These are phyloP conservation scores for Apamea sordens DNA, from an alignment of 2,888 invertebrate genomes.

Conservation along the genomic window DNA sequence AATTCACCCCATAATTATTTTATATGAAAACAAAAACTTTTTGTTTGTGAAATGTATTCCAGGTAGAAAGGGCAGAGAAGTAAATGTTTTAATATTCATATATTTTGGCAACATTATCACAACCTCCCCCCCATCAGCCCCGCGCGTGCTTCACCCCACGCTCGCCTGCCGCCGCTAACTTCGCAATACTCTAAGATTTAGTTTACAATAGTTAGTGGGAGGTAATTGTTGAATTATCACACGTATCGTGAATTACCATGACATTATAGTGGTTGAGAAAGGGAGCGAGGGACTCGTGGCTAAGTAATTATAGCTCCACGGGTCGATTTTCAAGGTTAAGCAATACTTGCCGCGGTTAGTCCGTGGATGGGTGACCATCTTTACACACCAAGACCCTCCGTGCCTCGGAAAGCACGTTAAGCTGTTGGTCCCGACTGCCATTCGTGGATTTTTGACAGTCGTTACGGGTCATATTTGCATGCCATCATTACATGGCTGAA, in stretches of 20 bases:
- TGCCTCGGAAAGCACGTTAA: too few relatives aligned
- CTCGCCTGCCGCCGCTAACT: slow-evolving; percentile 33
- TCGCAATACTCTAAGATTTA: slow-evolving; percentile 36
- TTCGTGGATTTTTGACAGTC: too few relatives aligned
- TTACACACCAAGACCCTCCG: too few relatives aligned
- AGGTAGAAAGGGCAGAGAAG: not conserved
- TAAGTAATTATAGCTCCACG: not conserved
- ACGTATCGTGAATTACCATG: slow-evolving; percentile 37
- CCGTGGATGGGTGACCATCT: too few relatives aligned
- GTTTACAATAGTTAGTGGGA: slow-evolving; percentile 20
- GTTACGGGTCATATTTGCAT: too few relatives aligned
- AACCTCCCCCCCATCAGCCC: too few relatives aligned
- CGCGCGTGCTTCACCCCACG: not conserved
- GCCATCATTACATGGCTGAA: too few relatives aligned
- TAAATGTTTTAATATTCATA: slow-evolving; percentile 48
- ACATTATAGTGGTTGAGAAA: not conserved
- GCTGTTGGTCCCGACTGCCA: too few relatives aligned
- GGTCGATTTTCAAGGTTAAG: not conserved
- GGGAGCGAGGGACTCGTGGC: not conserved
- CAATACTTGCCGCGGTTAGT: not conserved
- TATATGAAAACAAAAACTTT: slow-evolving; percentile 23
- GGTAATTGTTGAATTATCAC: slow-evolving; percentile 40
- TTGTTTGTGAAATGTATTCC: slow-evolving; percentile 27
- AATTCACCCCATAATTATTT: not conserved
- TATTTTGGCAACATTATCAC: slow-evolving; percentile 8